Evolutionary conservation across 2,113 vertebrate species (phyloP).

Genomic region (Pterocles burchelli): DNA sequence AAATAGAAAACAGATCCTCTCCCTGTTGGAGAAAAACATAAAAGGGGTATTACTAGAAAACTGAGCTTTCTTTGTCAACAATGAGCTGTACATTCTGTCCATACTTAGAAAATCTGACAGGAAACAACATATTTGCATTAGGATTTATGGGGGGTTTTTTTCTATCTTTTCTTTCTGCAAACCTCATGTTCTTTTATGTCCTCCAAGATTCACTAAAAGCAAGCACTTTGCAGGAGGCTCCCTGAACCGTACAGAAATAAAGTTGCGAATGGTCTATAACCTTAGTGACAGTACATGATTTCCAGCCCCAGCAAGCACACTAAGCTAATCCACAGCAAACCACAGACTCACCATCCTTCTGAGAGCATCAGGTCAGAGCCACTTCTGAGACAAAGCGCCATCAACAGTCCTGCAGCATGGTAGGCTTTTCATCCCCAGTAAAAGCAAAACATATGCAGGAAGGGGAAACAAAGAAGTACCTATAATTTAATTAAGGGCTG

Average conservation of each 20-base stretch:
- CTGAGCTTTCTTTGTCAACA: not conserved
- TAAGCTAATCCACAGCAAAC: not conserved
- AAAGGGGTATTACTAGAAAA: not conserved
- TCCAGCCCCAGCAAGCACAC: not conserved
- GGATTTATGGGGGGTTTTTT: not conserved
- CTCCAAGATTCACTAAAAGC: not conserved
- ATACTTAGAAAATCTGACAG: not conserved
- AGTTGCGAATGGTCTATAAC: accelerated
- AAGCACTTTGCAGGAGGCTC: not conserved
- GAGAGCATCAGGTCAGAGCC: not conserved
- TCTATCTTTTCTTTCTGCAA: not conserved
- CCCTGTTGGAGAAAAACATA: not conserved
- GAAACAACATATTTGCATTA: not conserved
- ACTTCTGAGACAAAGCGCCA: not conserved
- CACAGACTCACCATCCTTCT: not conserved
- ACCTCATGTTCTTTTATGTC: not conserved
- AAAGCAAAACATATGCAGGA: not conserved
- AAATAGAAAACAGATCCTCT: not conserved
- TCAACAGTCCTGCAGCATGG: not conserved
- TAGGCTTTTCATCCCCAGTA: not conserved
- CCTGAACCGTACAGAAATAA: not conserved
- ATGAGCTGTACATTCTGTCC: not conserved
- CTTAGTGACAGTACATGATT: not conserved
- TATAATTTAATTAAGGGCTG: not conserved
- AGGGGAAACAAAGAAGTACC: not conserved